phyloP scores from a whole-genome alignment of 2,113 vertebrate genomes.

The Phyllostomus discolor region DNA sequence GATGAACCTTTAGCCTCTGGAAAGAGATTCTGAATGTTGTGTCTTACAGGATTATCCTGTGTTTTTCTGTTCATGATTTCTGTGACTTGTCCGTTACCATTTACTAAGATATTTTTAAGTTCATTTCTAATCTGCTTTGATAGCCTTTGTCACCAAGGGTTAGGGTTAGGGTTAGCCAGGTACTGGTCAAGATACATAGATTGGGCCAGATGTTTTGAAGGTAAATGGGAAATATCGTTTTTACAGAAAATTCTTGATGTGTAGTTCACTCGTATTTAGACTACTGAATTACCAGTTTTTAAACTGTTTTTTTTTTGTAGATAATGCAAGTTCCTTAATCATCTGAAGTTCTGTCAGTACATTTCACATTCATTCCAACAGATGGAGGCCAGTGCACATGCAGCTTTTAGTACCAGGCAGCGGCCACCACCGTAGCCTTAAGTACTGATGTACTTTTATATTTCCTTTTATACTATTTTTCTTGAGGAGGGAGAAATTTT shows the following conservation, averaged over 20 bases:
- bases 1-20: constrained; percentile 1
- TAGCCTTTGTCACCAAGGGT: not conserved
- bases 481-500: constrained; percentile 33
- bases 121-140: not conserved
- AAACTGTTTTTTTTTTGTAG: not conserved
- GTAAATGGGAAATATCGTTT: not conserved
- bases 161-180: not conserved
- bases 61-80: not conserved
- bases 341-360: not conserved
- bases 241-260: not conserved
- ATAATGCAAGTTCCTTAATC: not conserved
- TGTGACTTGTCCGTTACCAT: not conserved
- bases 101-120: constrained; percentile 16
- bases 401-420: not conserved
- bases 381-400: not conserved
- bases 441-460: not conserved
- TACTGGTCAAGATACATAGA: not conserved
- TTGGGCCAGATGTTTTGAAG: not conserved
- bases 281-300: not conserved
- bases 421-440: not conserved
- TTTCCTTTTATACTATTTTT: not conserved
- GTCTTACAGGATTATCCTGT: not conserved
- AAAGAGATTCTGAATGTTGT: not conserved
- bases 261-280: not conserved
- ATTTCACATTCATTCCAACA: not conserved